Conservation (phyloP, 2,888 invertebrate species). For the Temnothorax unifasciatus region DNA sequence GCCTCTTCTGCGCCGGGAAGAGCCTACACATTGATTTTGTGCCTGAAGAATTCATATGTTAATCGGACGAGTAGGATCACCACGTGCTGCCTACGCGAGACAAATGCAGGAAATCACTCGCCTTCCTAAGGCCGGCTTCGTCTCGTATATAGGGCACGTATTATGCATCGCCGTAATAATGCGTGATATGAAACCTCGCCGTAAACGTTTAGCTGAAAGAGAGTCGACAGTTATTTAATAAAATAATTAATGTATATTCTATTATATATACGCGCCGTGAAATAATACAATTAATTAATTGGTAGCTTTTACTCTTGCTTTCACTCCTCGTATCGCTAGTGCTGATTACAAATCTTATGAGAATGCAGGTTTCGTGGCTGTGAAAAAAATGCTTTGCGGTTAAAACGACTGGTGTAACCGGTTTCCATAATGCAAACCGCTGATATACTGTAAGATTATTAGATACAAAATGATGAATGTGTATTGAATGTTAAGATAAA, state of each 20-base stretch:
- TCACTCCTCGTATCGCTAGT: neutral
- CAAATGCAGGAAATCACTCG: conserved; percentile 71
- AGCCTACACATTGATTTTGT: conserved; percentile 11
- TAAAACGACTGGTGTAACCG: conserved; percentile 2
- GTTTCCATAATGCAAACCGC: neutral
- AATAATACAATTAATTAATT: conserved; percentile 9
- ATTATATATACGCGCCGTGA: neutral
- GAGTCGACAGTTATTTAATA: conserved; percentile 2
- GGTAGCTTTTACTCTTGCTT: neutral
- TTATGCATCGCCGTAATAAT: conserved; percentile 63
- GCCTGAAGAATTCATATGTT: conserved; percentile 49
- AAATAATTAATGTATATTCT: conserved; percentile 16
- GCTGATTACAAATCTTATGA: neutral
- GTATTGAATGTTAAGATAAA: neutral
- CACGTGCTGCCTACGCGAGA: conserved; percentile 55
- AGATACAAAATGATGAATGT: neutral
- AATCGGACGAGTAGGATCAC: conserved; percentile 67
- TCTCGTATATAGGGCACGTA: conserved; percentile 67
- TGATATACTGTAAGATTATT: neutral
- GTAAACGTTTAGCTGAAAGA: conserved; percentile 28
- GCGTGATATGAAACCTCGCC: conserved; percentile 58
- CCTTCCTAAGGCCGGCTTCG: conserved; percentile 60
- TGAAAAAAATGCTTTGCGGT: neutral
- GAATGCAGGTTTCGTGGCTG: neutral
- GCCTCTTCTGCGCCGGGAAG: neutral